Percentiles rank a stretch among this genome's conserved stretches.
These are phyloP conservation scores for Procavia capensis DNA, from an alignment of 2,113 vertebrate genomes.

Conservation along the genomic window DNA sequence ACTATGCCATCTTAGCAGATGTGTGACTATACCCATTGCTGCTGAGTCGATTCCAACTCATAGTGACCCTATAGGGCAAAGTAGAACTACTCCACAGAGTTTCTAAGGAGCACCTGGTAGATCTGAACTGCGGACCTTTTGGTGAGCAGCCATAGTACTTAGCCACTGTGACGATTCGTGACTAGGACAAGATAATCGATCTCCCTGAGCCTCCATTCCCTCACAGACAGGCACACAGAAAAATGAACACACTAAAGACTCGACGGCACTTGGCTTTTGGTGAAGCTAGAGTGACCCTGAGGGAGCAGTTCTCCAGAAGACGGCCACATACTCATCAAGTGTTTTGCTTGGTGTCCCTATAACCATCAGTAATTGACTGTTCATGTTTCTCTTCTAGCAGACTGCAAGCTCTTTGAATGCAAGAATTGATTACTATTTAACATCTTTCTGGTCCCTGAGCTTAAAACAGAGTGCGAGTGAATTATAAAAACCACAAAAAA, in stretches of 20 bases:
- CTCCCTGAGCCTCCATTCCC: not conserved
- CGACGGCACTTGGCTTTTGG: no score
- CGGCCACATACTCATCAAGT: accelerated
- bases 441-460: not conserved
- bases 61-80: no score
- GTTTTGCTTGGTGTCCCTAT: not conserved
- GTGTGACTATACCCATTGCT: no score
- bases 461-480: not conserved
- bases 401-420: not conserved
- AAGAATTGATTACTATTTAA: not conserved
- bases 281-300: accelerated
- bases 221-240: accelerated
- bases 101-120: no score
- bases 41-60: no score
- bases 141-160: no score
- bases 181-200: no score
- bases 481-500: no score
- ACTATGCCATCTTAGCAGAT: accelerated
- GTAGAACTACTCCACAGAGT: no score
- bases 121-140: no score
- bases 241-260: no score
- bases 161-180: no score
- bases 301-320: accelerated
- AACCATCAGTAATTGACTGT: not conserved
- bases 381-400: not conserved